These are phyloP conservation scores for Ernsta delagoae DNA, from an alignment of 2,888 invertebrate genomes.

Conservation along the genomic window DNA sequence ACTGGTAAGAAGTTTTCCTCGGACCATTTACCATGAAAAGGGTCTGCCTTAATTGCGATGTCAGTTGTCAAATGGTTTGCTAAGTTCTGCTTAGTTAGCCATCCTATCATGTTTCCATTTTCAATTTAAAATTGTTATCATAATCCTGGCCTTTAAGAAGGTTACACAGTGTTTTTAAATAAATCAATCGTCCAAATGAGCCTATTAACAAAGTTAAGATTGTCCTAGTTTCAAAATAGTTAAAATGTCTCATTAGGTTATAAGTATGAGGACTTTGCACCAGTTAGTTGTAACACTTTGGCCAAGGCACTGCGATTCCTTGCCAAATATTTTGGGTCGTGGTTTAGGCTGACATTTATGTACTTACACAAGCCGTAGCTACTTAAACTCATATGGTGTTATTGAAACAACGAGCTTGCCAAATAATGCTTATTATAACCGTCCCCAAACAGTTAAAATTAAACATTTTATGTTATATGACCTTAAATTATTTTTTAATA, in stretches of 20 bases:
- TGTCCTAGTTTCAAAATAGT: constrained; percentile 12
- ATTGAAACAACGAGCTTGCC: neutral
- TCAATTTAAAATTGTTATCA: too few species aligned
- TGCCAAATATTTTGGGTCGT: constrained; percentile 43
- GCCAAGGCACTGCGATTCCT: constrained; percentile 39
- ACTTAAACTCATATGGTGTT: neutral
- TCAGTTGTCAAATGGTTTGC: constrained; percentile 60
- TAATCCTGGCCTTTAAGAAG: too few species aligned
- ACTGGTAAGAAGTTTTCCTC: constrained; percentile 59
- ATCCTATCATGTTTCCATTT: constrained; percentile 17
- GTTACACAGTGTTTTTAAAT: too few species aligned
- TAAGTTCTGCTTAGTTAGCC: constrained; percentile 37
- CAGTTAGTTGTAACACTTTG: constrained; percentile 42
- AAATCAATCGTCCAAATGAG: neutral
- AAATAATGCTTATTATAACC: neutral
- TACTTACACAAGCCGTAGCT: constrained; percentile 10
- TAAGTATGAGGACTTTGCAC: constrained; percentile 37
- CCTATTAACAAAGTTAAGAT: neutral
- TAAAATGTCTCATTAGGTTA: constrained; percentile 3
- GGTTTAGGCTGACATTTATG: constrained; percentile 37
- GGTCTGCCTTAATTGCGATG: constrained; percentile 69
- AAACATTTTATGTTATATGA: too few species aligned
- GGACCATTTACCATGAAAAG: constrained; percentile 69
- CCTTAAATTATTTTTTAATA: too few species aligned
- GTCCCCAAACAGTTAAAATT: neutral